Evolutionary conservation across 2,113 vertebrate species (phyloP).

Genomic region (Sceloporus undulatus): DNA sequence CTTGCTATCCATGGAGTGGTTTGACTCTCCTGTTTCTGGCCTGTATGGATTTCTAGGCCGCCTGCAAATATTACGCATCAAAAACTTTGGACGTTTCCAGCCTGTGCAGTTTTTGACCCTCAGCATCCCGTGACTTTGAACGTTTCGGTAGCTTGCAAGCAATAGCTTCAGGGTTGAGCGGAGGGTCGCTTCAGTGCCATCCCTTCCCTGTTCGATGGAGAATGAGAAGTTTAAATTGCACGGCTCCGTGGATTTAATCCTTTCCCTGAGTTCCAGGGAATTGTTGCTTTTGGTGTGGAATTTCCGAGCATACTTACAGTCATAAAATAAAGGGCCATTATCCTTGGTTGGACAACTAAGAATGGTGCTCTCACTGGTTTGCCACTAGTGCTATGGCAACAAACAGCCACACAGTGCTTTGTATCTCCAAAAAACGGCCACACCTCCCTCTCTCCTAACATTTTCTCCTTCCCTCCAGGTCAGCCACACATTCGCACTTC

Average conservation of each 20-base stretch:
- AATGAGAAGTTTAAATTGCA: background rate
- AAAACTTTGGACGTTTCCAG: background rate
- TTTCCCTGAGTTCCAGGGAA: slow-evolving; percentile 14
- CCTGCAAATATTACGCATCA: background rate
- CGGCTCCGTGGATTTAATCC: background rate
- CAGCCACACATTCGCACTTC: slow-evolving; percentile 67
- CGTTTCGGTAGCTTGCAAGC: background rate
- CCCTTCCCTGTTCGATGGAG: slow-evolving; percentile 6
- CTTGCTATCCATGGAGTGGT: background rate
- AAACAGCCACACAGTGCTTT: slow-evolving; percentile 6
- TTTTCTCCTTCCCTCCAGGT: slow-evolving; percentile 40
- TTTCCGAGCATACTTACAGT: background rate
- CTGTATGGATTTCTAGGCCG: background rate
- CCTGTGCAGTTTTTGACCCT: background rate
- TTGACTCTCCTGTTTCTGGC: background rate
- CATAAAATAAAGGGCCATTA: background rate
- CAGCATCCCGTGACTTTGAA: too few relatives aligned
- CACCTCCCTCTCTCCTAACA: slow-evolving; percentile 54
- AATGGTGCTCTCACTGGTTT: background rate
- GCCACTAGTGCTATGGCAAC: slow-evolving; percentile 22
- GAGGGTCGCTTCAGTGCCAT: background rate
- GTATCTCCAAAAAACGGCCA: slow-evolving; percentile 25
- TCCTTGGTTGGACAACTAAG: slow-evolving; percentile 17
- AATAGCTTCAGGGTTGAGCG: background rate
- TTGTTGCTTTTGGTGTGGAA: slow-evolving; percentile 10